Conservation (phyloP, 2,113 vertebrate genomes). For the Casuarius casuarius region DNA sequence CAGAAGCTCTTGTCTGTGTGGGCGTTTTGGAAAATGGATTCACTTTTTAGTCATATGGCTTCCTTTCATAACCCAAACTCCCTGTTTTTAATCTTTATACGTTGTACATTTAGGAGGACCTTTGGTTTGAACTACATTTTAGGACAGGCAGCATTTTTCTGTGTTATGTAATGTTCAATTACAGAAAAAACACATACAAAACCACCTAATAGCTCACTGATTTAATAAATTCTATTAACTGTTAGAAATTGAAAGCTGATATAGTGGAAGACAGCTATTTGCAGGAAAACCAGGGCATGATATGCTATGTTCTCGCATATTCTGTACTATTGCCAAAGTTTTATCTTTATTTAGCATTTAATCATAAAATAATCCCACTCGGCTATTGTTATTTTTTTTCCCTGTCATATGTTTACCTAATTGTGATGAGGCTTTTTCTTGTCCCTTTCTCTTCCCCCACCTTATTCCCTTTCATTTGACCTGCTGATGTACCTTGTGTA, state of each 20-base stretch:
- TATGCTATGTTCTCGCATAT: not conserved
- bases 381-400: not conserved
- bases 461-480: not conserved
- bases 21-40: constrained; percentile 77
- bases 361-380: not conserved
- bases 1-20: constrained; percentile 77
- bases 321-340: not conserved
- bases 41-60: constrained; percentile 70
- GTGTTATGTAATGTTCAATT: not conserved
- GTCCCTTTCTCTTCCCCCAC: not conserved
- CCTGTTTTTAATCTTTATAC: constrained; percentile 51
- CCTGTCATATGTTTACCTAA: not conserved
- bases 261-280: not conserved
- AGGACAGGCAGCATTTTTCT: not conserved
- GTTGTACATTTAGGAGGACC: constrained; percentile 28
- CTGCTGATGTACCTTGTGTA: not conserved
- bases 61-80: constrained; percentile 58
- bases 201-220: not conserved
- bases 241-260: not conserved
- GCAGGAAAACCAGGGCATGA: not conserved
- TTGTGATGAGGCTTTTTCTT: not conserved
- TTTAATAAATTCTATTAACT: not conserved
- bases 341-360: not conserved
- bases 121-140: not conserved
- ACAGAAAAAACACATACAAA: not conserved